Evolutionary conservation across 2,113 vertebrate genomes (phyloP), one percentile per base, ranked within the genome.

Genomic region (Clarias magur): DNA sequence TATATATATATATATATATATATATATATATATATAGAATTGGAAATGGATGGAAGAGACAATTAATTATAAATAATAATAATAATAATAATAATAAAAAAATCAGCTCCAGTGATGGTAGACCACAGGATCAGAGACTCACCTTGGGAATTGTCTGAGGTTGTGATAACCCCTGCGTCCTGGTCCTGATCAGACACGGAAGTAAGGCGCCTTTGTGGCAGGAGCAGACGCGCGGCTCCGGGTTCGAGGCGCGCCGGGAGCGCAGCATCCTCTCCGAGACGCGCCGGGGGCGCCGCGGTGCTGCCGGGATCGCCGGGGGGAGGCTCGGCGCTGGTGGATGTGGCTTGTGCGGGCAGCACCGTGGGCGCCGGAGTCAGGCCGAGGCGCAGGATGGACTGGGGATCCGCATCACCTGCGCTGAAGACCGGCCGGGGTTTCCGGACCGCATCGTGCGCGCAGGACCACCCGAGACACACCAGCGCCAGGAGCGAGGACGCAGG

Each of bases 81-180:
- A n/a, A n/a, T n/a, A n/a, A n/a, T n/a, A n/a, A n/a, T n/a, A n/a
- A n/a, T n/a, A n/a, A n/a, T n/a, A n/a, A n/a, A n/a, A n/a, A n/a
- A 34, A 34, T 34, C 30, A 34, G 34, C 34, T 38, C 34, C 3
- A 38, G 34, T 53, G n/a, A 25, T 23, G 72, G 0, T 25, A 16
- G 59, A 62, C 11, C 57, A 62, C 16, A 16, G 21, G 54, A 57
- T 38, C 56, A 59, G 56, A 75, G 62, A 91, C 95, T 95, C 93
- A 95, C 95, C 95, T 94, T 93, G 95, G 65, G 84, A 88, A 34
- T 81, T 90, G 72, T 94, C 93, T 15, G 88, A 3, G 62, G 86
- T 86, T 65, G 93, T 91, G 83, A 92, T 90, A 84, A 42, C 87
- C 12, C 82, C 82, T 42, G 82, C 59, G 73, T 59, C 83, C 34